Conservation (phyloP, 2,797 vertebrate genomes). For the Gymnocypris eckloni region DNA sequence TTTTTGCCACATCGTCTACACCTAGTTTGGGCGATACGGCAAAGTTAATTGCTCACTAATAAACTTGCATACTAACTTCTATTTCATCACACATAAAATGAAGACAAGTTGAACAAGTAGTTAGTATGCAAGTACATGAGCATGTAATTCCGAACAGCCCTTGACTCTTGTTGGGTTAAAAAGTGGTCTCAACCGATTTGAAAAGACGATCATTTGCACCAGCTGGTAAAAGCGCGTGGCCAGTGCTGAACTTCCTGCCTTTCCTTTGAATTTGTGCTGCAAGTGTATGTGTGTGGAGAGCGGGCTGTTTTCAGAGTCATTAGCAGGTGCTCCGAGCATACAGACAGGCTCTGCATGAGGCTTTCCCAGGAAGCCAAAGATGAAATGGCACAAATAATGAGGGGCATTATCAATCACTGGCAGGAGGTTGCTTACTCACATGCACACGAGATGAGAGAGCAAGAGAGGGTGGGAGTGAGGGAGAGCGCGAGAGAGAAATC, state of each 20-base stretch:
- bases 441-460: constrained; percentile 50
- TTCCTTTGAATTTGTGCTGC: constrained; percentile 22
- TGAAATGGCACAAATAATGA: constrained; percentile 76
- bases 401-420: constrained; percentile 71
- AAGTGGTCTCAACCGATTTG: constrained; percentile 2
- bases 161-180: constrained; percentile 18
- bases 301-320: constrained; percentile 40
- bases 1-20: too few relatives aligned
- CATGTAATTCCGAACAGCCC: constrained; percentile 10
- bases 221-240: constrained; percentile 24
- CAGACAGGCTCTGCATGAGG: constrained; percentile 67
- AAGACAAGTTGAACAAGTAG: background rate
- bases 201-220: constrained; percentile 34
- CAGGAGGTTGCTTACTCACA: constrained; percentile 57
- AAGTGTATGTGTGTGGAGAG: constrained; percentile 44
- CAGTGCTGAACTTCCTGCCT: constrained; percentile 27
- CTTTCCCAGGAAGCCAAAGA: constrained; percentile 66
- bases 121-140: constrained; percentile 3
- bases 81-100: background rate
- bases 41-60: too few relatives aligned
- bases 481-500: constrained; percentile 44
- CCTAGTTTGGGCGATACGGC: too few relatives aligned
- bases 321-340: constrained; percentile 69
- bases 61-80: background rate
- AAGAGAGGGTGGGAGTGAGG: constrained; percentile 27